phyloP scores from a whole-genome alignment of 2,113 vertebrate species.

The Phrynosoma blainvillii region DNA sequence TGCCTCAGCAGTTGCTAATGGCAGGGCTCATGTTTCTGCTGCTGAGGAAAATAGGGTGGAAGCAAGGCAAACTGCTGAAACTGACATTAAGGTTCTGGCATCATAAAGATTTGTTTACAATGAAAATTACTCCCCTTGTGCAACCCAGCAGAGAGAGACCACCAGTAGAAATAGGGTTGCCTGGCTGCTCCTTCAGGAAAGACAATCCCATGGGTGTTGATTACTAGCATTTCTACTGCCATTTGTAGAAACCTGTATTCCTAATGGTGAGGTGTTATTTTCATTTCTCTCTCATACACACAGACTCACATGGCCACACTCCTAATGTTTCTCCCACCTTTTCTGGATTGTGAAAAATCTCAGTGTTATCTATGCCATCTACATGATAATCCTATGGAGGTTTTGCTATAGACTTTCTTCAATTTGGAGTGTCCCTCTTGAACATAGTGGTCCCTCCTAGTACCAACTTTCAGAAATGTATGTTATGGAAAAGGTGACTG shows the following conservation, averaged over 20 bases:
- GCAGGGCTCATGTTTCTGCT: conserved; percentile 60
- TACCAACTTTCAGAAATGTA: neutral
- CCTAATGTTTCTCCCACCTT: neutral
- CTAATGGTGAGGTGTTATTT: conserved; percentile 13
- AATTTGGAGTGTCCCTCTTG: neutral
- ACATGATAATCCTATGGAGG: neutral
- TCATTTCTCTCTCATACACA: neutral
- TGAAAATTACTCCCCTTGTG: conserved; percentile 66
- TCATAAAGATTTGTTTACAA: conserved; percentile 65
- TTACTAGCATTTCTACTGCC: neutral
- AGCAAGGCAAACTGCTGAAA: conserved; percentile 65
- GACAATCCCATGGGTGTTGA: neutral
- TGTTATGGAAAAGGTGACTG: neutral
- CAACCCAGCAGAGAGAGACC: conserved; percentile 51
- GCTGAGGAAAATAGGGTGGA: conserved; percentile 71
- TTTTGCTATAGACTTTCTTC: neutral
- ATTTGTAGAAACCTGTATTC: neutral
- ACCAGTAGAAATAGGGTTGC: neutral
- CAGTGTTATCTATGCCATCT: neutral
- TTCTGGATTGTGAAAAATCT: neutral
- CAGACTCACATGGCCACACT: neutral
- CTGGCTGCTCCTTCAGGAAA: conserved; percentile 14
- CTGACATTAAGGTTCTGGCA: conserved; percentile 61
- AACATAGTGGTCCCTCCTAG: neutral
- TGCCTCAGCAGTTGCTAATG: conserved; percentile 68